Evolutionary conservation across 1,140 invertebrate genomes (phyloP), one percentile per base, ranked within the genome.

Genomic region (Heliconius hewitsoni): DNA sequence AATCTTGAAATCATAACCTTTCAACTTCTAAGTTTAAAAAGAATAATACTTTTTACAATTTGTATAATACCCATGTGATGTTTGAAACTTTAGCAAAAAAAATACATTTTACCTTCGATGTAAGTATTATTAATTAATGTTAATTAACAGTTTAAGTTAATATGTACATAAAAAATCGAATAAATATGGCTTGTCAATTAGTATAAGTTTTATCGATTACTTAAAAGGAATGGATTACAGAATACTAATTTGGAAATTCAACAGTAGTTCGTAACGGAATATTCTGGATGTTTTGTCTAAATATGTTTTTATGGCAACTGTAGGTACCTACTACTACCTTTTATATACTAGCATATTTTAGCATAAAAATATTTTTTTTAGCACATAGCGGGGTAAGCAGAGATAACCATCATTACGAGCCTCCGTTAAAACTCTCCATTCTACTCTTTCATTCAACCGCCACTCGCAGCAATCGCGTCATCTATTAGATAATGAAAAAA

Each of bases 161-260:
- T 66, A 60, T 66, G 60, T 66, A 60, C 3, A 11, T 66, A 66
- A 66, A 66, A 27, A 66, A 30, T 23, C 11, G 11, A 66, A 30
- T 57, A 66, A 57, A 57, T 30, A 18, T 30, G 23, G 4, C 60
- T 66, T 66, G 27, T 16, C 60, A 27, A 66, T 66, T 66, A 66
- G 60, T 30, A 66, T 66, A 66, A 66, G 60, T 27, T 30, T 30
- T 13, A 66, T 30, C 60, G 27, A 66, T 66, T 66, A 66, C 60
- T 27, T 30, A 66, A 66, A 66, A 66, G 60, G 27, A 27, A 66
- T 16, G 60, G 27, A 30, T 66, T 66, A 30, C 11, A 13, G 2
- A 66, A 23, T 3, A 66, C 57, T 27, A 66, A 66, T 66, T 66
- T 66, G 23, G 11, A 66, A 66, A 66, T 66, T 27, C 60, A 27